Conservation (phyloP, 2,888 invertebrate genomes). For the Chrysopilus asiliformis region DNA sequence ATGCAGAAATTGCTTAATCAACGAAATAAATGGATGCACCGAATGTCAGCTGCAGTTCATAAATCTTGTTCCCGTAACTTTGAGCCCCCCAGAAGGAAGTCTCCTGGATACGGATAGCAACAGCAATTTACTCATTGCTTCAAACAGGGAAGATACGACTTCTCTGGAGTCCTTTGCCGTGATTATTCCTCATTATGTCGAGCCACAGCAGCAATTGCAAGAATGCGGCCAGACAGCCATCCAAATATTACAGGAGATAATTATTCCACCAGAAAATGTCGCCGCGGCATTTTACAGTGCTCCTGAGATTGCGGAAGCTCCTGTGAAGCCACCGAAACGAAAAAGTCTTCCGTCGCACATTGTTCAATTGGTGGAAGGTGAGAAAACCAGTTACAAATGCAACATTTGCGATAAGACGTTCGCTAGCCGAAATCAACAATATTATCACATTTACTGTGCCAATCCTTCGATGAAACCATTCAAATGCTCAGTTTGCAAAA, state of each 20-base stretch:
- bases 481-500: constrained; percentile 33
- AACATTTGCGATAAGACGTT: constrained; percentile 55
- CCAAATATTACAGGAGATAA: constrained; percentile 4
- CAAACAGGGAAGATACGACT: background rate
- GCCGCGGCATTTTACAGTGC: background rate
- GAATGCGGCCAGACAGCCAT: background rate
- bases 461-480: constrained; percentile 40
- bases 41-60: constrained; percentile 17
- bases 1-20: constrained; percentile 56
- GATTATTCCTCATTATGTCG: too few relatives aligned
- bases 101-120: background rate
- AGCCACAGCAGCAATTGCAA: background rate
- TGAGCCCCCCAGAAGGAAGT: background rate
- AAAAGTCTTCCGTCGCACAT: constrained; percentile 13
- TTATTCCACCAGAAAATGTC: background rate
- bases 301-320: background rate
- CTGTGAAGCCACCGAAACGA: background rate
- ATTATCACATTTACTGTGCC: constrained; percentile 48
- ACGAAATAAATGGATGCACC: constrained; percentile 50
- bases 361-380: constrained; percentile 9
- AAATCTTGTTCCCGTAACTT: too few relatives aligned
- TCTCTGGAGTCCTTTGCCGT: too few relatives aligned
- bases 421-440: constrained; percentile 49
- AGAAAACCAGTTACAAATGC: constrained; percentile 39
- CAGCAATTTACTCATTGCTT: background rate